phyloP scores from a whole-genome alignment of 1,140 invertebrate species.

The Drosophila pachea region DNA sequence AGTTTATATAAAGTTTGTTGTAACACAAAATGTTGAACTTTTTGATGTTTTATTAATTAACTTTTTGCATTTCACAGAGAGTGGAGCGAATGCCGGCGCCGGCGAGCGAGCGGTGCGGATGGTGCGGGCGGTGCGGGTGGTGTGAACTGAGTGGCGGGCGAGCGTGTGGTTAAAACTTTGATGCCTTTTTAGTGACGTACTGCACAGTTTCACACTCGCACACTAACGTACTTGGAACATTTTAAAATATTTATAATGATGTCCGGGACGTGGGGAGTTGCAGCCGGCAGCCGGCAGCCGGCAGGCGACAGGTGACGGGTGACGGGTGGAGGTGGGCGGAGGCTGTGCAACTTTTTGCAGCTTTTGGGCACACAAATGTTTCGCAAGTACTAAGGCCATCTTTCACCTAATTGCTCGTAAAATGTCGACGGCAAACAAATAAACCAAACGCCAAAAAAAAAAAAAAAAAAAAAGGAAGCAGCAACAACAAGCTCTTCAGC shows the following conservation, averaged over 20 bases:
- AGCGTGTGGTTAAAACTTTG: slow-evolving; percentile 73
- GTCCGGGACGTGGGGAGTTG: slow-evolving; percentile 14
- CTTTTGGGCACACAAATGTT: slow-evolving; percentile 48
- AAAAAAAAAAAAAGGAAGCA: not conserved
- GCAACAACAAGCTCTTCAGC: slow-evolving; percentile 13
- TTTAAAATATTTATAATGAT: slow-evolving; percentile 67
- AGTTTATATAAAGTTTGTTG: slow-evolving; percentile 76
- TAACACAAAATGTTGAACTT: slow-evolving; percentile 74
- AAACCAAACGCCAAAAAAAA: slow-evolving; percentile 11
- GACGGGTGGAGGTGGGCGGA: not conserved
- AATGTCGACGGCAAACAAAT: slow-evolving; percentile 43
- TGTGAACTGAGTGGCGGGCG: slow-evolving; percentile 20
- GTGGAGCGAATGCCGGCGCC: not conserved
- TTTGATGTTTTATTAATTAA: slow-evolving; percentile 78
- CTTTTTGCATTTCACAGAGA: slow-evolving; percentile 65
- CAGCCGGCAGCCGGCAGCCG: too few species aligned
- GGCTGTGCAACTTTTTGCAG: slow-evolving; percentile 30
- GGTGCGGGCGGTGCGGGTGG: not conserved
- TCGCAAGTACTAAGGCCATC: slow-evolving; percentile 63
- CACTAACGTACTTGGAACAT: slow-evolving; percentile 52
- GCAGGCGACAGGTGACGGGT: not conserved
- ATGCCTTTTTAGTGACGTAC: slow-evolving; percentile 70
- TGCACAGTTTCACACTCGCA: slow-evolving; percentile 51
- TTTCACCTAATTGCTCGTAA: slow-evolving; percentile 74
- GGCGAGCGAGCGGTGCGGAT: not conserved